Evolutionary conservation across 1,140 invertebrate species (phyloP), one percentile per base, ranked within the genome.

Genomic region (Copidosoma floridanum): DNA sequence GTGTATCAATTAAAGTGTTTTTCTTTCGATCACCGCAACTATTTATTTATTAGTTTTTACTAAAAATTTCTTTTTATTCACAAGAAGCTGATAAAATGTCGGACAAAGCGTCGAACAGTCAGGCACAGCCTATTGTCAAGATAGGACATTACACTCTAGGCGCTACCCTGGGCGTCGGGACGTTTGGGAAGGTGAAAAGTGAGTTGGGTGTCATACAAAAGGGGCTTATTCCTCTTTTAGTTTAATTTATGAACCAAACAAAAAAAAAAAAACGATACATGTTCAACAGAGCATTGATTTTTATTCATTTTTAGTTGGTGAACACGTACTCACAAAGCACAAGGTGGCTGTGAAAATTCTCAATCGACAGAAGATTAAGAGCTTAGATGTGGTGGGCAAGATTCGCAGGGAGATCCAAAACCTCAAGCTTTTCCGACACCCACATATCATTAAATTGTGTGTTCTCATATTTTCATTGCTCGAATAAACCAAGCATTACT

Each of bases 331-430:
- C 24, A 99, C 98, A 7, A 94, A 93, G 61, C 95, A 99, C 74
- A 98, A 99, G 83, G 98, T 99, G 35, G 97, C 97, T 24, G 93
- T 99, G 0, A 99, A 99, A 81, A 99, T 99, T 65, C 80, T 99
- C 23, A 99, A 99, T 78, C 85, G 98, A 23, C 94, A 99, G 71
- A 99, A 99, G 79, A 99, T 99, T 35, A 99, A 99, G 80, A 97
- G 92, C 73, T 82, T 99, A 2, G 97, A 99, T 88, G 97, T 99
- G 2, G 98, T 99, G 40, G 94, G 95, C 2, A 99, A 99, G 82
- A 99, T 99, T 65, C 85, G 95, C 47, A 83, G 97, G 57, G 98
- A 99, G 82, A 99, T 99, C 72, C 97, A 99, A 78, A 99, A 99
- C 83, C 85, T 99, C 2, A 99, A 99, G 75, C 84, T 99, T 1